Evolutionary conservation across 2,797 vertebrate species (phyloP).

Genomic region (Gymnoscopelus braueri): DNA sequence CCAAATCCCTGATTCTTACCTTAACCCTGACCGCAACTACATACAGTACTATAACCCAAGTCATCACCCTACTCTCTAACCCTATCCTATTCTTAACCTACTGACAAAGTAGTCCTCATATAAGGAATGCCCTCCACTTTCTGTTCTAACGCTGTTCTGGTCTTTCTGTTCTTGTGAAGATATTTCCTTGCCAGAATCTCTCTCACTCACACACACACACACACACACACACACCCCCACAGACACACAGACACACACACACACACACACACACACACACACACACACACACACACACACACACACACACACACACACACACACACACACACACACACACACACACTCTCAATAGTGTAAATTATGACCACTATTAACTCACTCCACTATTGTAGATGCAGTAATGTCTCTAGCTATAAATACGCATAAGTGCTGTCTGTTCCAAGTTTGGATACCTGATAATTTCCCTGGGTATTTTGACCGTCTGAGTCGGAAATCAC

Average conservation of each 20-base stretch:
- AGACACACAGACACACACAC: constrained; percentile 2
- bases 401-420: background rate
- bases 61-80: too few relatives aligned
- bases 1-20: too few relatives aligned
- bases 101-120: too few relatives aligned
- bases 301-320: constrained; percentile 3
- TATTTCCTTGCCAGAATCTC: background rate
- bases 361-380: background rate
- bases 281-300: background rate
- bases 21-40: too few relatives aligned
- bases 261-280: constrained; percentile 10
- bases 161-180: too few relatives aligned
- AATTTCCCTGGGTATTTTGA: constrained; percentile 29
- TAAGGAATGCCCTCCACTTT: background rate
- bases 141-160: background rate
- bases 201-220: constrained; percentile 1
- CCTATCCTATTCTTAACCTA: too few relatives aligned
- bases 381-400: constrained; percentile 5
- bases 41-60: too few relatives aligned
- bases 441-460: constrained; percentile 26
- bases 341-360: background rate
- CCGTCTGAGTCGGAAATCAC: constrained; percentile 48
- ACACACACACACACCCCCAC: constrained; percentile 14
- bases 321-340: background rate
- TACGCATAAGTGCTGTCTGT: background rate